Conservation (phyloP, 2,113 vertebrate species). For the Rousettus leschenaultii region DNA sequence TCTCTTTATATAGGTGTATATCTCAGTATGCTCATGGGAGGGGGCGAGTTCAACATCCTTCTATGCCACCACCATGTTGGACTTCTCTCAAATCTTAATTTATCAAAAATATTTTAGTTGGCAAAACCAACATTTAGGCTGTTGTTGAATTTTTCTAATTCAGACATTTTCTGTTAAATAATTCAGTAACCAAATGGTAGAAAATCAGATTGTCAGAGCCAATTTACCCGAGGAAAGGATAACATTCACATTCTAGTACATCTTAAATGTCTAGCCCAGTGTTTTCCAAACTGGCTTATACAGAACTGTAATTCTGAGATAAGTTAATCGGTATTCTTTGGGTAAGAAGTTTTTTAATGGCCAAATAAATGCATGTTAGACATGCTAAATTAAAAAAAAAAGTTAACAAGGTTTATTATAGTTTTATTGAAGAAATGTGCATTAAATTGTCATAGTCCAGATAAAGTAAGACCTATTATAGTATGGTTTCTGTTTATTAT, state of each 20-base stretch:
- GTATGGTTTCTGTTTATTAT: neutral
- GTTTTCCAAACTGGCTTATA: neutral
- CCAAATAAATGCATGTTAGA: neutral
- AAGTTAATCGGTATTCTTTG: neutral
- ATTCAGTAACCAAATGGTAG: neutral
- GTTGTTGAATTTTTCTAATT: neutral
- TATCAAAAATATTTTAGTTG: neutral
- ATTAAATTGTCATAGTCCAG: neutral
- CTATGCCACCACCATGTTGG: no score
- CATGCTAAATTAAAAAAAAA: neutral
- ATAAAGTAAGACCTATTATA: neutral
- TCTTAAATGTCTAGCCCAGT: neutral
- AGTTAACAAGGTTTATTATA: neutral
- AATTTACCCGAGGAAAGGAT: neutral
- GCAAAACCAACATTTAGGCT: neutral
- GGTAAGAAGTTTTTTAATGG: neutral
- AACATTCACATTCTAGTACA: neutral
- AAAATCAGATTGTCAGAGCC: neutral
- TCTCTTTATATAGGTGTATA: no score
- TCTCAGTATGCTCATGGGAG: no score
- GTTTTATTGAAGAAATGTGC: neutral
- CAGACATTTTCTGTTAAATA: neutral
- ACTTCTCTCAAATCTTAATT: neutral
- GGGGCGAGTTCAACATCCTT: no score
- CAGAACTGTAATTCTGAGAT: neutral